Evolutionary conservation across 1,140 invertebrate genomes (phyloP), one percentile per base, ranked within the genome.

Genomic region (Halictus rubicundus): DNA sequence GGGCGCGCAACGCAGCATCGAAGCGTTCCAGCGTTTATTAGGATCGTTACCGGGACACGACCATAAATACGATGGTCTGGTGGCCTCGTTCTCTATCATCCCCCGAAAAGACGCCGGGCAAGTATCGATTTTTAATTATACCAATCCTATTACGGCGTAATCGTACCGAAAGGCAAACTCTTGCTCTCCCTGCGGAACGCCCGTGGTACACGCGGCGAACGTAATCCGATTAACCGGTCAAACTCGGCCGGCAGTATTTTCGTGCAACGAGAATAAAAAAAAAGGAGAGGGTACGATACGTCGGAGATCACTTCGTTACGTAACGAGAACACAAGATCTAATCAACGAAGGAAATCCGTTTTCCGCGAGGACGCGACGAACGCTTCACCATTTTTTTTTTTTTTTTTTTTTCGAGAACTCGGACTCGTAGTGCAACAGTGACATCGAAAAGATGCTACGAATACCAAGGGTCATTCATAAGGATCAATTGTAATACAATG

Each of bases 51-150:
- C 19, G 23, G 39, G 61, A 65, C 46, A 54, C 10, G 32, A 21
- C n/a, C 46, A 63, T 74, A 65, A 74, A 70, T 42, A 60, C 54
- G 68, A 57, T 57, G 54, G 54, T 9, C 7, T n/a, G n/a, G 12
- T 25, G 39, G 19, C 32, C 39, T 19, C 25, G 39, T 72, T 69
- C 66, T 16, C 27, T 57, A 12, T 32, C 57, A 25, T 27, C 23
- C 16, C 19, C 23, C n/a, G 9, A 61, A 60, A 76, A 75, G 32
- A 7, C 49, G 49, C 0, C 63, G 10, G 2, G 72, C 10, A 16
- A 16, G n/a, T 68, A 68, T 76, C 73, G 73, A 76, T 76, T 68
- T 76, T 76, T 76, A 68, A 76, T 76, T 23, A 76, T 42, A 25
- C 23, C 63, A 10, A 76, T 76, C 64, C 73, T 32, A 21, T 68